phyloP scores from a whole-genome alignment of 53 echinoderm and acorn worm species.

The Luidia sarsii region DNA sequence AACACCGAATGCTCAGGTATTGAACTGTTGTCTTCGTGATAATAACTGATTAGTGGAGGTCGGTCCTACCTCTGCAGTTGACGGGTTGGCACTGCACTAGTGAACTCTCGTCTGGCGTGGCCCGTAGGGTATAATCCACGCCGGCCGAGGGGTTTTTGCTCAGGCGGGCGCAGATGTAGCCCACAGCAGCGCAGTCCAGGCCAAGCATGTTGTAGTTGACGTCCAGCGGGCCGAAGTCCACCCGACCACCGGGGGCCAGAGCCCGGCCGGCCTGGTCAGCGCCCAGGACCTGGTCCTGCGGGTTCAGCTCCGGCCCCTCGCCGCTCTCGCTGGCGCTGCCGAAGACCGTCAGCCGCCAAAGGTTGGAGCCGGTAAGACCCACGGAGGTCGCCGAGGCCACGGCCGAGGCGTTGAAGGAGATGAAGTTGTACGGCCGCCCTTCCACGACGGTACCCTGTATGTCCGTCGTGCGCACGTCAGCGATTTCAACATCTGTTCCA shows the following conservation, averaged over 20 bases:
- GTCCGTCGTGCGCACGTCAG: constrained; percentile 1
- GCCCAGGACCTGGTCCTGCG: constrained; percentile 63
- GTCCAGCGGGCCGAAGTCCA: constrained; percentile 65
- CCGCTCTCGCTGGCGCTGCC: constrained; percentile 79
- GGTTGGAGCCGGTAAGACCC: constrained; percentile 54
- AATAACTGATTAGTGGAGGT: no score
- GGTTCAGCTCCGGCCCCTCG: constrained; percentile 62
- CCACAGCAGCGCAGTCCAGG: constrained; percentile 66
- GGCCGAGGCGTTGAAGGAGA: constrained; percentile 66
- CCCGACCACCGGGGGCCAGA: constrained; percentile 65
- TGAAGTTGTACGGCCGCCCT: constrained; percentile 36
- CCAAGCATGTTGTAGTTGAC: constrained; percentile 81
- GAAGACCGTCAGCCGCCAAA: constrained; percentile 78
- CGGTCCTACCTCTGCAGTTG: constrained; percentile 57
- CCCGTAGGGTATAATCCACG: constrained; percentile 68
- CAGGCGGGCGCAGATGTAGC: constrained; percentile 81
- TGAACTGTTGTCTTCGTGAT: no score
- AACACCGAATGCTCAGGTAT: no score
- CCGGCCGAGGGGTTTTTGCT: constrained; percentile 69
- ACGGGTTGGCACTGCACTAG: constrained; percentile 62
- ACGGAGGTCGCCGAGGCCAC: constrained; percentile 51
- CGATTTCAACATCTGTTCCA: constrained; percentile 21
- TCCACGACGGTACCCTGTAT: constrained; percentile 49
- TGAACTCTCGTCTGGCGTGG: constrained; percentile 66
- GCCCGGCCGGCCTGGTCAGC: constrained; percentile 59